Evolutionary conservation across 2,888 invertebrate species (phyloP).

Genomic region (Drosophila nr. perissopoda): DNA sequence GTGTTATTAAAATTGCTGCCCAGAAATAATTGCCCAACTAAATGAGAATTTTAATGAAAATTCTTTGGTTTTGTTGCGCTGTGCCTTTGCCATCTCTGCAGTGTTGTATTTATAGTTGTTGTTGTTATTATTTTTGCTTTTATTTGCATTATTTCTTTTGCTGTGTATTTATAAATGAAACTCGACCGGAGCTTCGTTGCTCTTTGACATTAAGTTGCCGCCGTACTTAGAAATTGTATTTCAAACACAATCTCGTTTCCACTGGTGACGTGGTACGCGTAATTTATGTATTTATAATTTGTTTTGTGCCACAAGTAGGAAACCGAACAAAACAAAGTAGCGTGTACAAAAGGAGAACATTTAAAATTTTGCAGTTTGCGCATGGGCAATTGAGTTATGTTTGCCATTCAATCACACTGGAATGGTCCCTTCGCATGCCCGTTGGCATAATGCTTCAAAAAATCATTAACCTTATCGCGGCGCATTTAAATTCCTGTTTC

Average conservation of each 20-base stretch:
- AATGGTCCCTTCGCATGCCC: constrained; percentile 52
- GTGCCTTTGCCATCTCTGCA: neutral
- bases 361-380: constrained; percentile 36
- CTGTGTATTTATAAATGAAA: constrained; percentile 24
- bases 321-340: neutral
- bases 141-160: constrained; percentile 35
- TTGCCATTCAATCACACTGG: constrained; percentile 33
- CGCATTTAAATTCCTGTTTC: constrained; percentile 56
- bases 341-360: constrained; percentile 18
- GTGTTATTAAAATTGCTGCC: constrained; percentile 80
- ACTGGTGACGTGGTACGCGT: neutral
- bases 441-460: constrained; percentile 56
- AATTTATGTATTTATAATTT: constrained; percentile 10
- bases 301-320: constrained; percentile 6
- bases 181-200: neutral
- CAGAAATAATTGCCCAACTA: constrained; percentile 75
- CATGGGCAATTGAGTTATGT: constrained; percentile 66
- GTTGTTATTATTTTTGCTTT: constrained; percentile 16
- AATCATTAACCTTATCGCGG: constrained; percentile 63
- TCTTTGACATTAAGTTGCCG: constrained; percentile 3
- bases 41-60: constrained; percentile 78
- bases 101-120: constrained; percentile 27
- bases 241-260: neutral
- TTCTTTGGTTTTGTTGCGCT: constrained; percentile 62
- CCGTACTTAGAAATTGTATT: constrained; percentile 11